Base-by-base conservation (phyloP, 2,888 invertebrate species). In the Ophraella communa region DNA sequence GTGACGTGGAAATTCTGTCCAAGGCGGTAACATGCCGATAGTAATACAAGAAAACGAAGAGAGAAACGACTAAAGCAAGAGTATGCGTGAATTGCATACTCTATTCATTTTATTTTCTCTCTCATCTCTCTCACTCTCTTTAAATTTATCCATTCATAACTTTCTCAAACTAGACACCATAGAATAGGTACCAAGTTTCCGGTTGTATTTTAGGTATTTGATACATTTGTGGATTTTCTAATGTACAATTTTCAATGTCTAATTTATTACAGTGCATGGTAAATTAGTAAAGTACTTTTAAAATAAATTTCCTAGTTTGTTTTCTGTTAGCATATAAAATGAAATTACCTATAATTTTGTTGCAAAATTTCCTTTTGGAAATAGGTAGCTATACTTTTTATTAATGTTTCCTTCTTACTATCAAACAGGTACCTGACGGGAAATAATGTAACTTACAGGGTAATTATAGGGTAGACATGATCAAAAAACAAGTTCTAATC, bases 71-170 rank as follows among this genome's bases (percentile, higher is more conserved):
- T 49, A 67, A 56, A 68, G 35, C 17, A 65, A 69, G 66, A 67
- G 71, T 68, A 70, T 73, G 73, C 73, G 73, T 73, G 72, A 71
- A 72, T 70, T 64, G 63, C 58, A 64, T 30, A 30, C 11, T 57
- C 14, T 24, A 47, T 49, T 64, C 59, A 63, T 53, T 61, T 54
- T 53, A 65, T 52, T 68, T 66, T 64, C 66, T 67, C 71, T 69
- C 68, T 70, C 67, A 65, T 68, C 64, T 65, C 65, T 61, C 53
- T n/a, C 39, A 54, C 51, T 47, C 62, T 49, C 27, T 47, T 14
- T n/a, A n/a, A 17, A 47, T 47, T 23, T 23, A 51, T 51, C 49
- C 49, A 51, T 51, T 51, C 49, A 51, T 27, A 24, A 51, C 27
- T 51, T 27, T 17, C 49, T 51, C 49, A 30, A 51, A 51, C 24